Evolutionary conservation across 2,888 invertebrate species (phyloP), one percentile per base, ranked within the genome.

Genomic region (Eupithecia abbreviata): DNA sequence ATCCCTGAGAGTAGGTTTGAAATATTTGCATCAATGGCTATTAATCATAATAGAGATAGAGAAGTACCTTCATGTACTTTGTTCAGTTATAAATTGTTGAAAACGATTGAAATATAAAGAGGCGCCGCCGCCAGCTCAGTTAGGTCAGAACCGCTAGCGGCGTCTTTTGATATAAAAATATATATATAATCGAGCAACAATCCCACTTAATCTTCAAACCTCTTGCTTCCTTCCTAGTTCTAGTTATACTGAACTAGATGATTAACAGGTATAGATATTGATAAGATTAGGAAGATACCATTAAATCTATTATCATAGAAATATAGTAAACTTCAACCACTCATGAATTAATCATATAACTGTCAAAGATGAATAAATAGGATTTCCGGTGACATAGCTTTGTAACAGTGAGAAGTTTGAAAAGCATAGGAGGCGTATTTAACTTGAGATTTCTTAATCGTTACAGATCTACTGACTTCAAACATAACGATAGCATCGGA

Each of bases 381-480:
- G 18, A 58, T 58, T 58, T 58, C 18, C 58, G 58, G 18, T 58
- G 3, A 58, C 58, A 18, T 58, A 58, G 18, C 18, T 18, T 18
- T 18, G 3, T 18, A 2, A 55, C 15, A 51, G 12, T 49, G 49
- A 49, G 15, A 51, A 15, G 55, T 55, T 55, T 51, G 3, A 55
- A 55, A n/a, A 55, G 13, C 13, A 49, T 51, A 58, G 3, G 55
- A 9, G 18, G 55, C 18, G n/a, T 18, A 18, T 58, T 18, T n/a
- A 18, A 58, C 55, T 18, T 18, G 55, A 58, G n/a, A 58, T 9
- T 58, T 58, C 9, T 58, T n/a, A 58, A 58, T 58, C n/a, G n/a
- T 58, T 58, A 58, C 87, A 94, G 94, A 91, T 80, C 85, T 94
- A 5, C 73, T 89, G 3, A 84, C 84, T 4, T 90, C 91, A 58